Evolutionary conservation across 1,140 invertebrate species (phyloP), one percentile per base, ranked within the genome.

Genomic region (Drosophila ficusphila): DNA sequence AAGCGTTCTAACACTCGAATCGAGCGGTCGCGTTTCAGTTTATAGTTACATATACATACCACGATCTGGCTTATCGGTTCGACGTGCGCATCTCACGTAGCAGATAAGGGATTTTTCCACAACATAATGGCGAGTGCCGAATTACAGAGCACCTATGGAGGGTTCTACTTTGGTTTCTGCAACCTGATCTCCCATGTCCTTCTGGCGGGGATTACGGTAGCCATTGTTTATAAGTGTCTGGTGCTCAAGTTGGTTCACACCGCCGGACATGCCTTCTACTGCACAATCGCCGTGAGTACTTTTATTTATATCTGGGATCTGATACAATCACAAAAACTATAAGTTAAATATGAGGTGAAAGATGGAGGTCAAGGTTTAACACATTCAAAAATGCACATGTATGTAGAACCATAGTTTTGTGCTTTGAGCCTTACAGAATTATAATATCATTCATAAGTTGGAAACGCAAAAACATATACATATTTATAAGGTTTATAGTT

Each of bases 201-300:
- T 4, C 41, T 88, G 6, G 49, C 69, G n/a, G 83, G 82, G 6
- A 88, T 90, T 12, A 89, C 89, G 0, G 25, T 27, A 3, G 70
- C 64, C 14, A 53, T 90, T 7, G 76, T 76, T 5, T 72, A 61
- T 16, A 90, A 88, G 51, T 90, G 89, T 46, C 47, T 86, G 2
- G 41, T 82, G n/a, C 44, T 90, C 6, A 79, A 88, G 16, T 70
- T 90, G 70, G 72, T 72, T 4, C 90, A 90, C 41, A 90, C 89
- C 0, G 89, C 89, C 0, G 69, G 74, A 23, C 89, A 90, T 52
- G 89, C 89, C 2, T 90, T 88, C 44, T 86, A 90, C 19, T 90
- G 89, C n/a, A 90, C 89, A n/a, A 57, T 90, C 8, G 89, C 60
- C 3, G 89, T 90, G 52, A 88, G 89, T 89, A 31, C 5, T 47